Evolutionary conservation across 2,113 vertebrate genomes (phyloP), one percentile per base, ranked within the genome.

Genomic region (Pantherophis guttatus): DNA sequence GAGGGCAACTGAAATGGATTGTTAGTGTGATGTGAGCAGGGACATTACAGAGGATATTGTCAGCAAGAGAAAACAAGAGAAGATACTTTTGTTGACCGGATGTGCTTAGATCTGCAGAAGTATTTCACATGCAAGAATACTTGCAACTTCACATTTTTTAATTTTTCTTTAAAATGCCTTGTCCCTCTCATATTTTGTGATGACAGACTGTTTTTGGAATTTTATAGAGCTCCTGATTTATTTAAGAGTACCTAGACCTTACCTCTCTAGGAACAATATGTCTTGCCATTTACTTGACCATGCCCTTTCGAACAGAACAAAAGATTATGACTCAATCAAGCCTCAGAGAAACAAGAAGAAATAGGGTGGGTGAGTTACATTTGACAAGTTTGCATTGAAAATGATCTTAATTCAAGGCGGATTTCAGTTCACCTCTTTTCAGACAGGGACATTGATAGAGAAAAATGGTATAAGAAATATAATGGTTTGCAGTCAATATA

Each of bases 311-410:
- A 95, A 33, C 75, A 59, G 93, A 95, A 97, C 95, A 96, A 96
- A 97, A 54, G 94, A 5, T 33, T 94, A 9, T 95, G 93, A 96
- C 93, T 96, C 96, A 94, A 94, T 52, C n/a, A 97, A 97, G 96
- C 96, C 90, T 95, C 75, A 96, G 44, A 87, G 86, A 93, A 91
- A 94, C 93, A 97, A 94, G 95, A 94, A 94, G 93, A 94, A 93
- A 89, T 93, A 17, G 92, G 91, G 94, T 95, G 39, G 85, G 86
- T 17, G 90, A 6, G 23, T 91, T 96, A 48, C 91, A 55, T 94
- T 94, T 95, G 87, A 59, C 95, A 92, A 93, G 91, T 95, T 94
- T 92, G 90, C 85, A 59, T 92, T 90, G 93, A 95, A 94, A 89
- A 87, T 87, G 12, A 87, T 96, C 97, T 93, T 96, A 93, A 95